A percentile compares a stretch with the other conserved stretches of the same genome.
These are phyloP conservation scores for Crocallis elinguaria DNA, from an alignment of 2,888 invertebrate species.

Conservation along the genomic window DNA sequence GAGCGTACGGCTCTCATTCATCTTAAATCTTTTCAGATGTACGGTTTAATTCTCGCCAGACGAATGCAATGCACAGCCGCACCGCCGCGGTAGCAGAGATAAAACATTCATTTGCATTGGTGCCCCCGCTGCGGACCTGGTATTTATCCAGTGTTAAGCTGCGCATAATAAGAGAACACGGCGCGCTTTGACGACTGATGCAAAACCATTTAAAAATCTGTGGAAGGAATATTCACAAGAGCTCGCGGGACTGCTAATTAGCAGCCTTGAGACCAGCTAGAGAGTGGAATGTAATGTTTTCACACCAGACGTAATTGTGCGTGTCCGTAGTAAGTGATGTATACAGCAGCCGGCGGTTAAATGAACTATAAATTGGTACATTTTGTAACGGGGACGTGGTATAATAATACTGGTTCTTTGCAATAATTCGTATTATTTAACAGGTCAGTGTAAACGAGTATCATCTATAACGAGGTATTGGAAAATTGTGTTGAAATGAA, in stretches of 20 bases:
- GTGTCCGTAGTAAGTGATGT: slow-evolving; percentile 11
- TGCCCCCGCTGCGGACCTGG: slow-evolving; percentile 59
- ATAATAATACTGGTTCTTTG: neutral
- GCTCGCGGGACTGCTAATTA: slow-evolving; percentile 64
- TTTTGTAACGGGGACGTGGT: slow-evolving; percentile 36
- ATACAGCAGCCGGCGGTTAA: slow-evolving; percentile 41
- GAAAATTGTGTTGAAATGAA: no score
- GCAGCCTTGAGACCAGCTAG: slow-evolving; percentile 37
- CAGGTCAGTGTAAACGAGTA: neutral
- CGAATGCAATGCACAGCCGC: slow-evolving; percentile 56
- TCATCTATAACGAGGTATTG: no score
- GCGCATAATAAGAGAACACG: slow-evolving; percentile 71
- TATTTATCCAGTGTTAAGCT: slow-evolving; percentile 75
- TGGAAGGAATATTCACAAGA: slow-evolving; percentile 54
- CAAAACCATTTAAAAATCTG: slow-evolving; percentile 67
- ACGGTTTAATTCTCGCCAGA: slow-evolving; percentile 73
- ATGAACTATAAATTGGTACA: slow-evolving; percentile 42
- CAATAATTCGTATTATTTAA: slow-evolving; percentile 3
- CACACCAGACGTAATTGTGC: slow-evolving; percentile 22
- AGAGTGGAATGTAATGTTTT: slow-evolving; percentile 27
- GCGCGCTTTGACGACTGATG: slow-evolving; percentile 59
- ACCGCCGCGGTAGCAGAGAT: slow-evolving; percentile 55
- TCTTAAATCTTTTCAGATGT: slow-evolving; percentile 79
- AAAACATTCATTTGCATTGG: slow-evolving; percentile 79
- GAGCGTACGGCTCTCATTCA: slow-evolving; percentile 71